Base-by-base conservation (phyloP, 2,113 vertebrate species). In the Mungos mungo region DNA sequence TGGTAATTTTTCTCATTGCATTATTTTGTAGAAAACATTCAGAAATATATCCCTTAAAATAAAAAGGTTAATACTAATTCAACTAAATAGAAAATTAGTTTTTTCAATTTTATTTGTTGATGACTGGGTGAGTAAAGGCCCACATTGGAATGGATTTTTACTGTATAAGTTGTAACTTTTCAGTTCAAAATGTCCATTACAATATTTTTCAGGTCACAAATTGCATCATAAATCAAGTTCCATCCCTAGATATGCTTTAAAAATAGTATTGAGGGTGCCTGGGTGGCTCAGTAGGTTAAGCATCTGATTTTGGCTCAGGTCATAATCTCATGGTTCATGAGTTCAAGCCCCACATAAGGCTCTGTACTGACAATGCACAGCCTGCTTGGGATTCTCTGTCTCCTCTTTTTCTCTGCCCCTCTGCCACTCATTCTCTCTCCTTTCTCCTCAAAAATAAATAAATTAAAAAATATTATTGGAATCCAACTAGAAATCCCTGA, bases 11-110 rank as follows among this genome's bases (percentile, higher is more conserved):
- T 66, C 31, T 50, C 29, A 80, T 89, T 82, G 68, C 1, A 83
- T 79, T 86, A 66, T 89, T 50, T 76, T 79, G 45, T 52, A 54
- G 57, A 38, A 96, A 83, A 76, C 7, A 90, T 11, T 92, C 7
- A 72, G 23, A 2, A 54, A 89, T 77, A 0, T 41, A 81, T 89
- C 57, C 10, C 13, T 52, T 29, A 41, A 7, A 72, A 57, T 54
- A 85, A 69, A 77, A 84, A 25, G 1, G 31, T 35, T 79, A 96
- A 35, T 92, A 12, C 90, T 88, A 95, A 82, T 88, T 88, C 38
- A 54, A 15, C 41, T 91, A 9, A 81, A 74, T 35, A 47, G 0
- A 79, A 90, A 92, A 63, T 38, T 25, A 47, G 11, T 90, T 95
- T 76, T 72, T 65, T 16, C 33, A 68, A 12, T 81, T 35, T 85